A percentile compares a stretch with the other conserved stretches of the same genome.
Evolutionary conservation across 2,888 invertebrate species (phyloP).

Genomic region (Drosophila pseudotalamancana): DNA sequence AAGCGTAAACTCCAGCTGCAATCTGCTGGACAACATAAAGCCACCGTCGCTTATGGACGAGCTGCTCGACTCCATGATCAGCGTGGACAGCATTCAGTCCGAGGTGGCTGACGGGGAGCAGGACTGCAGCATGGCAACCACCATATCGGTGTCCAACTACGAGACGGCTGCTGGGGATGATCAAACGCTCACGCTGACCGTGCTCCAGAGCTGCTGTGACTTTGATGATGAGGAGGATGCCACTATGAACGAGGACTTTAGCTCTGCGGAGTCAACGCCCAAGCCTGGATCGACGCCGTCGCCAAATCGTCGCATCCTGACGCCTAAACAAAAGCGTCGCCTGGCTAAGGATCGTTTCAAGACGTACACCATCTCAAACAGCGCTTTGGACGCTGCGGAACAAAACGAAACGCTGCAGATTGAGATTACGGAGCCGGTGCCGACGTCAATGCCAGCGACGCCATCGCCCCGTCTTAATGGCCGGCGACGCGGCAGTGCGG

Average conservation of each 20-base stretch:
- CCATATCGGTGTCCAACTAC: conserved; percentile 83
- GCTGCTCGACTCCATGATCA: conserved; percentile 91
- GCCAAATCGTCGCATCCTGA: conserved; percentile 84
- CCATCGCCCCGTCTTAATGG: conserved; percentile 53
- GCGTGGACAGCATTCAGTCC: conserved; percentile 92
- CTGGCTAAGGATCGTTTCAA: conserved; percentile 91
- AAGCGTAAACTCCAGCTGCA: conserved; percentile 86
- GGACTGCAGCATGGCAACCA: conserved; percentile 81
- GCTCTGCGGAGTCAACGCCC: conserved; percentile 91
- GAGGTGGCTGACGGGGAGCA: conserved; percentile 89
- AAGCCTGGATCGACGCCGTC: conserved; percentile 85
- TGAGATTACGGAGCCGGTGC: conserved; percentile 85
- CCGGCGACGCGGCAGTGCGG: conserved; percentile 84
- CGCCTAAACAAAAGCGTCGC: conserved; percentile 91
- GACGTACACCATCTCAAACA: conserved; percentile 90
- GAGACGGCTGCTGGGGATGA: conserved; percentile 86
- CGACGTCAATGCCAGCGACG: conserved; percentile 2
- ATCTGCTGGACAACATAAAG: conserved; percentile 91
- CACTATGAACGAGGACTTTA: conserved; percentile 86
- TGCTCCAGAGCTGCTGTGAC: conserved; percentile 86
- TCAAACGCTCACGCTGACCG: conserved; percentile 84
- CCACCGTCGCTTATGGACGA: conserved; percentile 93
- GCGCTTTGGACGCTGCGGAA: conserved; percentile 39
- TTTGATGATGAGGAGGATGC: conserved; percentile 82
- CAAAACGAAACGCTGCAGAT: conserved; percentile 81